Evolutionary conservation across 2,797 vertebrate genomes (phyloP).

Genomic region (Lepilemur septentrionalis): DNA sequence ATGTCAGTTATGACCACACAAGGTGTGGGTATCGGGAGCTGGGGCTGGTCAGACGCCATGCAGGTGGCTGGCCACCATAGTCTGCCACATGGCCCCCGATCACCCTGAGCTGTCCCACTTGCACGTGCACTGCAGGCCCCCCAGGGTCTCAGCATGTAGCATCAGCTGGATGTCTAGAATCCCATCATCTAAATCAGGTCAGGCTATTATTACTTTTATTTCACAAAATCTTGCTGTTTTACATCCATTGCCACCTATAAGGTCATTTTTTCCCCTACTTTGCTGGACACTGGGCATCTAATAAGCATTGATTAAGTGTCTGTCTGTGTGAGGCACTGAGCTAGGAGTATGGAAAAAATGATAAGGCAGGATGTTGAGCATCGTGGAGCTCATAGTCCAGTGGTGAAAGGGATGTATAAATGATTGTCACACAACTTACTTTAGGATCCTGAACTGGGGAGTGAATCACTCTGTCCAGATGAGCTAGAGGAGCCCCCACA

Average conservation of each 20-base stretch:
- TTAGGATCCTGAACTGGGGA: background rate
- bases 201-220: background rate
- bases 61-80: background rate
- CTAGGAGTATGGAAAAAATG: background rate
- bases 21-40: background rate
- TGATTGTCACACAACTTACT: background rate
- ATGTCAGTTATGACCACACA: background rate
- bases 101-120: background rate
- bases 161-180: background rate
- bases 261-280: background rate
- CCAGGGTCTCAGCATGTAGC: no score
- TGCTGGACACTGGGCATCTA: background rate
- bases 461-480: background rate
- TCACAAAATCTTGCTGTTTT: background rate
- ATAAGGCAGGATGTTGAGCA: background rate
- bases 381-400: background rate
- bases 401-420: background rate
- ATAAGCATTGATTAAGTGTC: background rate
- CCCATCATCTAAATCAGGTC: background rate
- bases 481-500: background rate
- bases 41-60: background rate
- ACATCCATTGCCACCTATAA: background rate
- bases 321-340: background rate
- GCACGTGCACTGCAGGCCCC: background rate
- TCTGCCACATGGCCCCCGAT: rapidly evolving